Conservation (phyloP, 1,140 invertebrate genomes). For the Pogonomyrmex barbatus region DNA sequence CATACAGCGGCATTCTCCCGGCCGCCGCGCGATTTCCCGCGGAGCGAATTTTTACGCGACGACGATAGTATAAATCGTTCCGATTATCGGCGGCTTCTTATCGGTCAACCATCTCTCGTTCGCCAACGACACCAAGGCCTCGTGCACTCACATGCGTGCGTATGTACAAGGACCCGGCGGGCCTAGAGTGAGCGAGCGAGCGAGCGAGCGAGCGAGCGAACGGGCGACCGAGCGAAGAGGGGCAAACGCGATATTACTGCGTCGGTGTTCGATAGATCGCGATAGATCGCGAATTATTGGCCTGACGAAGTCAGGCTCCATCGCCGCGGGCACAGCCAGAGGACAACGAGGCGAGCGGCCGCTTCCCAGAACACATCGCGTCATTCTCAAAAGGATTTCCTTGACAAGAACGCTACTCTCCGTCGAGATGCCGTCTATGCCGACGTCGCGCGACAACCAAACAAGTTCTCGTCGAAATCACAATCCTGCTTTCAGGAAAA, state of each 20-base stretch:
- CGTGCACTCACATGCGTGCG: slow-evolving; percentile 11
- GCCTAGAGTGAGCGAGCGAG: not conserved
- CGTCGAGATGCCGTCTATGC: slow-evolving; percentile 18
- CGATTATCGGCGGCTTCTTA: slow-evolving; percentile 71
- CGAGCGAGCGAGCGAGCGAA: not conserved
- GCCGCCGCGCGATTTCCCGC: slow-evolving; percentile 22
- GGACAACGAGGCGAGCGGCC: not conserved
- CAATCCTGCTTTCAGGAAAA: not conserved
- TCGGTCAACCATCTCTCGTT: slow-evolving; percentile 69
- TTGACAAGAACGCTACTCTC: slow-evolving; percentile 18
- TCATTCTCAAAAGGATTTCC: slow-evolving; percentile 45
- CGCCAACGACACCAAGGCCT: slow-evolving; percentile 40
- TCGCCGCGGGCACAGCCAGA: slow-evolving; percentile 12
- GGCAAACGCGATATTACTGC: not conserved
- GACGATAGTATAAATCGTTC: slow-evolving; percentile 56
- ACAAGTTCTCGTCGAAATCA: slow-evolving; percentile 20
- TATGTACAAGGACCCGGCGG: not conserved
- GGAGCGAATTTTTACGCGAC: not conserved
- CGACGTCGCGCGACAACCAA: slow-evolving; percentile 15
- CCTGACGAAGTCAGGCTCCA: not conserved
- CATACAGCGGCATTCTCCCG: not conserved
- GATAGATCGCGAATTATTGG: slow-evolving; percentile 37
- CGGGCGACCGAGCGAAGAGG: not conserved
- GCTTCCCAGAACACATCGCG: slow-evolving; percentile 50
- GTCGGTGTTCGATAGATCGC: slow-evolving; percentile 30